Evolutionary conservation across 2,113 vertebrate species (phyloP).

Genomic region (Pungitius pungitius): DNA sequence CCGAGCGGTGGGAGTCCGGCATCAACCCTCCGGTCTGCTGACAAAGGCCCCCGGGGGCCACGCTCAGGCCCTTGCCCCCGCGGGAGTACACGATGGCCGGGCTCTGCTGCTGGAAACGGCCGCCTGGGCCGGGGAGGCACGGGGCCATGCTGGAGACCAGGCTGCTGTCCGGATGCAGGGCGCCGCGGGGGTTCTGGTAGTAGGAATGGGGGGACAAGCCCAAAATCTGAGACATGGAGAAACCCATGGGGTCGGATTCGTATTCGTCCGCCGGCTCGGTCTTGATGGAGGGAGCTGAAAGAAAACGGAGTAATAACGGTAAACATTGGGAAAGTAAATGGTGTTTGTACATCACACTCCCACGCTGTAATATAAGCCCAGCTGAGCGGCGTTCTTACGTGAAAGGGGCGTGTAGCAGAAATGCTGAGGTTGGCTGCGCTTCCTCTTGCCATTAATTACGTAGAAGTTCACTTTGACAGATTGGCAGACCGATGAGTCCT

Average conservation of each 20-base stretch:
- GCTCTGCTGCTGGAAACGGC: constrained; percentile 90
- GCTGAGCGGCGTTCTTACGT: constrained; percentile 78
- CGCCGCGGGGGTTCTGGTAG: constrained; percentile 85
- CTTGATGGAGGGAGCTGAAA: constrained; percentile 93
- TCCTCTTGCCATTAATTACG: constrained; percentile 96
- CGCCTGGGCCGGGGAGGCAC: constrained; percentile 85
- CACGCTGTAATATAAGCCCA: neutral
- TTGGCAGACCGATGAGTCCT: constrained; percentile 85
- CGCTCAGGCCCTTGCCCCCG: constrained; percentile 85
- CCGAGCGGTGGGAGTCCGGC: constrained; percentile 90
- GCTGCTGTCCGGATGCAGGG: constrained; percentile 85
- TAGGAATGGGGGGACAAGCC: constrained; percentile 88
- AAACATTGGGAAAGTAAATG: neutral
- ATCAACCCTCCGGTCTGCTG: constrained; percentile 83
- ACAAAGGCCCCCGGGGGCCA: constrained; percentile 82
- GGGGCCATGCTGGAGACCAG: constrained; percentile 88
- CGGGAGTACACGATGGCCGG: constrained; percentile 88
- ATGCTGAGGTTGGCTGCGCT: constrained; percentile 95
- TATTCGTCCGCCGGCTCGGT: constrained; percentile 95
- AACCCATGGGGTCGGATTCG: constrained; percentile 88
- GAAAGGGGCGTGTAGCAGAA: constrained; percentile 90
- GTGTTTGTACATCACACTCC: fast-evolving
- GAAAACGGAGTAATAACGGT: neutral
- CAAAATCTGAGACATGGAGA: constrained; percentile 85
- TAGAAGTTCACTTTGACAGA: constrained; percentile 95